phyloP scores from a whole-genome alignment of 1,140 invertebrate genomes.

The Onthophagus taurus region DNA sequence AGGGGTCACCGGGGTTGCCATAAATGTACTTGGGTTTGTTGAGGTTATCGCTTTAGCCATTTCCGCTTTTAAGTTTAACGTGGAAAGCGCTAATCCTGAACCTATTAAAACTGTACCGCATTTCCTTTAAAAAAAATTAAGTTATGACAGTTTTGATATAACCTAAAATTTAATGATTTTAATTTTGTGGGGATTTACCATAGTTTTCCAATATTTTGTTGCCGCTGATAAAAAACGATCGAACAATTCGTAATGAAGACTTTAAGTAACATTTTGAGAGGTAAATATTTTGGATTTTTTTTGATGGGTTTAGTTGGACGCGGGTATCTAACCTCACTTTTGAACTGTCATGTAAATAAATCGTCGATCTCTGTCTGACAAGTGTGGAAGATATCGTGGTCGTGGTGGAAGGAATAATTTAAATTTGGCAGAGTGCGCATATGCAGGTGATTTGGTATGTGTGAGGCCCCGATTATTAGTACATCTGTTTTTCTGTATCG shows the following conservation, averaged over 20 bases:
- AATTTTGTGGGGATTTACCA: too few species aligned
- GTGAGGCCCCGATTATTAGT: too few species aligned
- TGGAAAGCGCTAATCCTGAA: conserved; percentile 23
- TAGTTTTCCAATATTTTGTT: conserved; percentile 23
- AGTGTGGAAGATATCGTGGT: too few species aligned
- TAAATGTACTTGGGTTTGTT: conserved; percentile 44
- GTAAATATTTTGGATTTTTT: neutral
- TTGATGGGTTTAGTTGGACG: neutral
- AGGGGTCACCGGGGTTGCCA: conserved; percentile 76
- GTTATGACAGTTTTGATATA: too few species aligned
- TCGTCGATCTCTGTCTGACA: neutral
- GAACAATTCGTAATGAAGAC: conserved; percentile 24
- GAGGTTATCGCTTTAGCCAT: conserved; percentile 17
- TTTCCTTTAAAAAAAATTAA: conserved; percentile 23
- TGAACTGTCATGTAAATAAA: neutral
- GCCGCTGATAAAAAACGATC: conserved; percentile 27
- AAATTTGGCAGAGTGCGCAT: too few species aligned
- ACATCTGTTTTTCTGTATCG: conserved; percentile 28
- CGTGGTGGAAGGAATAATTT: too few species aligned
- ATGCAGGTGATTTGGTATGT: too few species aligned
- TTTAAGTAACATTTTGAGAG: conserved; percentile 25
- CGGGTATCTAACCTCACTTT: neutral
- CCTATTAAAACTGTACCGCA: conserved; percentile 27
- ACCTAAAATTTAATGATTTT: too few species aligned
- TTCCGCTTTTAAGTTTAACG: conserved; percentile 5